Conservation (phyloP, 2,113 vertebrate species). For the Mobula birostris region DNA sequence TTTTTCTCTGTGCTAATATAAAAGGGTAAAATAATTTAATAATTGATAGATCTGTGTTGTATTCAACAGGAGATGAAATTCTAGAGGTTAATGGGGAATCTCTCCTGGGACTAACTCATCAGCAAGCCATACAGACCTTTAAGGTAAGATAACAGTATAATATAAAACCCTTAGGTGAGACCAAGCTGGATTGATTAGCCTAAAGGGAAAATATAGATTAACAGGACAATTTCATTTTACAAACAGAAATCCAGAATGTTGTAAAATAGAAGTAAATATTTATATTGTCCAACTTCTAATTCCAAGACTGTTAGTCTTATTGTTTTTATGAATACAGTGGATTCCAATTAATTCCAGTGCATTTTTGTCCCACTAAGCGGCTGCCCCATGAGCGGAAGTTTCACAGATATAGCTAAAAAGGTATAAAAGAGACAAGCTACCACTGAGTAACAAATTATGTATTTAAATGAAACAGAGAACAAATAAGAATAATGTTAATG, state of each 20-base stretch:
- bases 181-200: background rate
- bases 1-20: background rate
- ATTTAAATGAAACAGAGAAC: no score
- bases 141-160: slow-evolving; percentile 63
- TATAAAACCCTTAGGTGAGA: background rate
- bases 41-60: background rate
- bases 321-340: background rate
- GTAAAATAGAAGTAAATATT: background rate
- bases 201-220: background rate
- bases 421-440: no score
- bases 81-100: slow-evolving; percentile 93
- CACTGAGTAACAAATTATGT: no score
- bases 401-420: no score
- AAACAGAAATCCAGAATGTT: background rate
- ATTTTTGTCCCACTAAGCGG: no score
- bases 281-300: background rate
- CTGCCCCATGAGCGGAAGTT: no score
- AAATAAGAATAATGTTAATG: no score
- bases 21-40: background rate
- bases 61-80: slow-evolving; percentile 78
- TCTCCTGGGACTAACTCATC: slow-evolving; percentile 86
- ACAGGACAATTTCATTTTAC: background rate
- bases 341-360: no score
- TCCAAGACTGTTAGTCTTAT: background rate
- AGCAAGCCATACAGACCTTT: slow-evolving; percentile 92